Conservation (phyloP, 2,797 vertebrate species). For the Petrocephalus sullivani region DNA sequence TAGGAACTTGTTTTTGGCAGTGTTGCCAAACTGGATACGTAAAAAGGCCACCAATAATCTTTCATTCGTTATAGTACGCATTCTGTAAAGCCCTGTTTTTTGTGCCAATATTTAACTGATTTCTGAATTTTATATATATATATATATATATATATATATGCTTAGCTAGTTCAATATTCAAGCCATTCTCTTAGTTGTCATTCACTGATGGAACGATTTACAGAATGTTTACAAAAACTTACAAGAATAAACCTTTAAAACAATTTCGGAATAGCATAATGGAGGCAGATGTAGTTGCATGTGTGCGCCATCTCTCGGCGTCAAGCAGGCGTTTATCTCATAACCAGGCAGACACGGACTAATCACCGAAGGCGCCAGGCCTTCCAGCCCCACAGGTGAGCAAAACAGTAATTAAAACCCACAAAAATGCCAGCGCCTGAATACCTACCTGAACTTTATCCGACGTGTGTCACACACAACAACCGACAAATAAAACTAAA, state of each 20-base stretch:
- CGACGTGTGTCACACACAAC: slow-evolving; percentile 43
- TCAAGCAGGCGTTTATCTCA: slow-evolving; percentile 19
- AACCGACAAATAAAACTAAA: neutral
- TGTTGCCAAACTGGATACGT: neutral
- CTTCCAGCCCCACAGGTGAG: slow-evolving; percentile 53
- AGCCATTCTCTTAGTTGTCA: neutral
- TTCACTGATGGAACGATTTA: neutral
- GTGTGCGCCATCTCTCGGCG: slow-evolving; percentile 58
- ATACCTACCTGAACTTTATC: slow-evolving; percentile 50
- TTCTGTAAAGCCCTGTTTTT: neutral
- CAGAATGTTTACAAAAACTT: neutral
- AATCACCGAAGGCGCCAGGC: slow-evolving; percentile 59
- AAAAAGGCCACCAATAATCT: neutral
- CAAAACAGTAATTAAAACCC: slow-evolving; percentile 72
- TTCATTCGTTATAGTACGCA: neutral
- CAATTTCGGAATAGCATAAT: neutral
- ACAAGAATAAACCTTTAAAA: neutral
- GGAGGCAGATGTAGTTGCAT: slow-evolving; percentile 32
- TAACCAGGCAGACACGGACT: slow-evolving; percentile 25
- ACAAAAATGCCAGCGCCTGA: slow-evolving; percentile 57
- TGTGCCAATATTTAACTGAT: neutral
- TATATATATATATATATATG: neutral
- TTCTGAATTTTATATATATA: neutral
- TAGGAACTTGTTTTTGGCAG: no score
- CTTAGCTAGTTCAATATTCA: neutral